Percentiles rank a stretch among this genome's conserved stretches.
Conservation (phyloP, 2,113 vertebrate species). For the Pelecanus crispus region DNA sequence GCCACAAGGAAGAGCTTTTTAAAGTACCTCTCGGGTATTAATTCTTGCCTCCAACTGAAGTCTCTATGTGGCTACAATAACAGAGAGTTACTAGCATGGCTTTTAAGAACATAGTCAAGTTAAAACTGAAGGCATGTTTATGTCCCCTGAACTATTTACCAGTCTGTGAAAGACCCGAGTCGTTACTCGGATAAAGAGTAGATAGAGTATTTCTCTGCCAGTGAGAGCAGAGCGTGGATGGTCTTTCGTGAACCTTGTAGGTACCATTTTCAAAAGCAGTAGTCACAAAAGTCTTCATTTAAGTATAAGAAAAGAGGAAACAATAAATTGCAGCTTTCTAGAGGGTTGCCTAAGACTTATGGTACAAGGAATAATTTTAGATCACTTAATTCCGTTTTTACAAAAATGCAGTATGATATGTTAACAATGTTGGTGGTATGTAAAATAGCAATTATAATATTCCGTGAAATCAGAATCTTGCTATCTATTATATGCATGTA, state of each 20-base stretch:
- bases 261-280: background rate
- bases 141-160: background rate
- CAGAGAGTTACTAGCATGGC: background rate
- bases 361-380: background rate
- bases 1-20: background rate
- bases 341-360: background rate
- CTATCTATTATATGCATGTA: background rate
- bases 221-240: background rate
- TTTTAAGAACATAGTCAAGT: background rate
- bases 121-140: background rate
- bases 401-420: background rate
- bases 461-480: background rate
- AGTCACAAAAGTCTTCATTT: background rate
- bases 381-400: background rate
- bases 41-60: background rate
- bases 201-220: background rate
- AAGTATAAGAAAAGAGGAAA: background rate
- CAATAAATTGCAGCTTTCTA: background rate
- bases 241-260: background rate
- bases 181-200: background rate
- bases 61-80: background rate
- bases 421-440: background rate
- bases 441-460: background rate
- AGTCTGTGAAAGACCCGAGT: background rate
- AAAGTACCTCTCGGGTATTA: background rate